Percentiles rank a stretch among this genome's conserved stretches.
Conservation (phyloP, 2,113 vertebrate species). For the Odontophorus gujanensis region DNA sequence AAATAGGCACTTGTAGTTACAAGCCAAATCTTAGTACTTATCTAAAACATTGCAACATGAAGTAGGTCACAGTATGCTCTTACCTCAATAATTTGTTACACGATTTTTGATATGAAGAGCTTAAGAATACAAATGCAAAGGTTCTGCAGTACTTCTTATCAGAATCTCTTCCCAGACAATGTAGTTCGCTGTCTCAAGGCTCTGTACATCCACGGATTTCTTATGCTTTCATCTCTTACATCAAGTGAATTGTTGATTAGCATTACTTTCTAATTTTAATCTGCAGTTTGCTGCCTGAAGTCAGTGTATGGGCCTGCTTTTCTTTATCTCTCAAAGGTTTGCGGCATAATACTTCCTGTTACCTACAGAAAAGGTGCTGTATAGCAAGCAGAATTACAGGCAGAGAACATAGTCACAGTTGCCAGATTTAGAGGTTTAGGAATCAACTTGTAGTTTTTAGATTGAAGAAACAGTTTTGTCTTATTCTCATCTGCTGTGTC, state of each 20-base stretch:
- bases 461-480: background rate
- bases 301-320: background rate
- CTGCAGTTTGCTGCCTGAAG: background rate
- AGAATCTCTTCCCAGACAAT: background rate
- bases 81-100: background rate
- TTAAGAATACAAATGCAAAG: background rate
- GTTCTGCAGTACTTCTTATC: background rate
- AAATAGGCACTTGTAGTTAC: background rate
- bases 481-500: background rate
- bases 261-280: background rate
- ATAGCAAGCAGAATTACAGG: background rate
- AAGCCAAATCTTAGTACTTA: background rate
- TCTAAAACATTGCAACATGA: background rate
- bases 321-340: background rate
- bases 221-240: rapidly evolving
- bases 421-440: background rate
- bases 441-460: background rate
- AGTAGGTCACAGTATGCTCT: rapidly evolving
- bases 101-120: background rate
- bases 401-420: background rate
- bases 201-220: rapidly evolving
- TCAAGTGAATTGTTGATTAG: rapidly evolving
- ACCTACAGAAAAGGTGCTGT: no score
- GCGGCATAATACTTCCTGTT: background rate
- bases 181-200: background rate